phyloP scores from a whole-genome alignment of 1,140 invertebrate species.

The Hylaeus anthracinus region DNA sequence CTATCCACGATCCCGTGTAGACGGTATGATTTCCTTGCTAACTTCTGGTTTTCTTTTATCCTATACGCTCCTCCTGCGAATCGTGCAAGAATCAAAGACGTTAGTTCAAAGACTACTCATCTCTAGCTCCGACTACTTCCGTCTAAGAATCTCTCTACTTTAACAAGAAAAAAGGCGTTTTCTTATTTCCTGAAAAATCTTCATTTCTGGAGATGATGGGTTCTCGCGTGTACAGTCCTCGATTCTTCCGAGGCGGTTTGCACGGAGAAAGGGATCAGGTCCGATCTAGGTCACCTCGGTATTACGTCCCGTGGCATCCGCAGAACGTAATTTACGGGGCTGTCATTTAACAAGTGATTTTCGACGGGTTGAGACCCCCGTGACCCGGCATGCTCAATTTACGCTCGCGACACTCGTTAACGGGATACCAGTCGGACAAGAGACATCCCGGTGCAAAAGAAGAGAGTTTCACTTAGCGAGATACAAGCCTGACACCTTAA shows the following conservation, averaged over 20 bases:
- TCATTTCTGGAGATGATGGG: too few relatives aligned
- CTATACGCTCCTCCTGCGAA: too few relatives aligned
- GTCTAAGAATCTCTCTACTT: too few relatives aligned
- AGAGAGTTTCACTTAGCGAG: background rate
- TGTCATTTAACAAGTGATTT: background rate
- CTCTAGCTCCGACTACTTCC: too few relatives aligned
- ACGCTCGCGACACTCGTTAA: background rate
- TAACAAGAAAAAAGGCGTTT: too few relatives aligned
- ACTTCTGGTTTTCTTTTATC: background rate
- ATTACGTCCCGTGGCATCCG: background rate
- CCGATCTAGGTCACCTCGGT: too few relatives aligned
- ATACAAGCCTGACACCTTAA: slow-evolving; percentile 11
- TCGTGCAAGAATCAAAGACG: too few relatives aligned
- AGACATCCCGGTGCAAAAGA: background rate
- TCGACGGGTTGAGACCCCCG: background rate
- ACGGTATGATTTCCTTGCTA: background rate
- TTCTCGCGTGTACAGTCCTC: too few relatives aligned
- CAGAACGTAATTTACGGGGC: background rate
- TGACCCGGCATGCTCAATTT: background rate
- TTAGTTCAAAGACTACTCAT: too few relatives aligned
- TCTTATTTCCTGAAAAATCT: too few relatives aligned
- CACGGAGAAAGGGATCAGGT: too few relatives aligned
- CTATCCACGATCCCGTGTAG: background rate
- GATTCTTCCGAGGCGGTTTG: too few relatives aligned
- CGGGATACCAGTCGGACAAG: background rate